A percentile compares a stretch with the other conserved stretches of the same genome.
Evolutionary conservation across 1,140 invertebrate genomes (phyloP).

Genomic region (Nasonia longicornis): DNA sequence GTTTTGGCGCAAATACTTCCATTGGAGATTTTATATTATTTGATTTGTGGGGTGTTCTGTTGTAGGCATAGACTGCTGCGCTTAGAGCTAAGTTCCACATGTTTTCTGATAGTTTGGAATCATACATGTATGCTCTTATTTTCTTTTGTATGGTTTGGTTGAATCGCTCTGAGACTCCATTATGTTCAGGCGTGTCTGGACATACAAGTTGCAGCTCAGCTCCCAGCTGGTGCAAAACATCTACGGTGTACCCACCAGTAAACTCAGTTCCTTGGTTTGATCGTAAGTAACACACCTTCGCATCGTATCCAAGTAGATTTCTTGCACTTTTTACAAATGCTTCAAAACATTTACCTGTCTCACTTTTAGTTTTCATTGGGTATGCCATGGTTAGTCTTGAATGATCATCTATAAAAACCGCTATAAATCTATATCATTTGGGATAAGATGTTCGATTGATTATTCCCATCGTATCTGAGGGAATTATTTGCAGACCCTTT

Average conservation of each 20-base stretch:
- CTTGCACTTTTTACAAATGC: conserved; percentile 17
- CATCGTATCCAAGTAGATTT: conserved; percentile 22
- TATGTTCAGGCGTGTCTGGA: conserved; percentile 50
- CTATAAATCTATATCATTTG: conserved; percentile 25
- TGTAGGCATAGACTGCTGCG: conserved; percentile 53
- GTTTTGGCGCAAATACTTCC: conserved; percentile 42
- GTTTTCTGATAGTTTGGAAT: conserved; percentile 50
- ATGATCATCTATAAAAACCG: conserved; percentile 35
- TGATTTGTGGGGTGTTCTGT: conserved; percentile 49
- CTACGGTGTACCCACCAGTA: not conserved
- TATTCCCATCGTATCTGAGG: conserved; percentile 43
- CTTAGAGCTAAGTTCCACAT: conserved; percentile 57
- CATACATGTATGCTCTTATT: conserved; percentile 50
- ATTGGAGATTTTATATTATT: conserved; percentile 48
- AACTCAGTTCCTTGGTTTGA: not conserved
- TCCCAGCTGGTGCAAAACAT: not conserved
- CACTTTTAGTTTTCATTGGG: conserved; percentile 22
- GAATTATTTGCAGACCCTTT: conserved; percentile 33
- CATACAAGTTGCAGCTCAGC: not conserved
- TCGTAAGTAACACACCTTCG: not conserved
- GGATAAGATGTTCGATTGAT: conserved; percentile 35
- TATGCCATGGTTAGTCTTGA: conserved; percentile 15
- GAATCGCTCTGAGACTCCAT: conserved; percentile 54
- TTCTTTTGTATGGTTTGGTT: conserved; percentile 43
- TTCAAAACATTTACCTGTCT: conserved; percentile 22